These are phyloP conservation scores for Delphinapterus leucas DNA, from an alignment of 2,113 vertebrate species.

Conservation along the genomic window DNA sequence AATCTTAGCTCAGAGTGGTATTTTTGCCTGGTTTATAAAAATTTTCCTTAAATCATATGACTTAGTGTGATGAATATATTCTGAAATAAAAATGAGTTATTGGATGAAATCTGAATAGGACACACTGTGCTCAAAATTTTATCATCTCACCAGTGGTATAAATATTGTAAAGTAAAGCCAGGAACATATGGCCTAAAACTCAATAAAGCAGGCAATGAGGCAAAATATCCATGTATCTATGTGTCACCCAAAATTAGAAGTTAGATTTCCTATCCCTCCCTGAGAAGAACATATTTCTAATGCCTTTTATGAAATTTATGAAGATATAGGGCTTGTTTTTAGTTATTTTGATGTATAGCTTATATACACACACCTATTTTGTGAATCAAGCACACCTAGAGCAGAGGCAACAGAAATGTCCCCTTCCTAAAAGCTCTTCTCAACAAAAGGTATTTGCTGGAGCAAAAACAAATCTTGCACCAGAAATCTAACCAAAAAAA, in stretches of 20 bases:
- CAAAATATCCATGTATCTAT: constrained; percentile 24
- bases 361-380: neutral
- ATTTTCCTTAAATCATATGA: constrained; percentile 37
- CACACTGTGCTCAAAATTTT: constrained; percentile 65
- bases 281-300: constrained; percentile 36
- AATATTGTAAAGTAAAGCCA: constrained; percentile 73
- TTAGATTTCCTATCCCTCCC: neutral
- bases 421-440: neutral
- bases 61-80: constrained; percentile 49
- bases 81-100: constrained; percentile 73
- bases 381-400: neutral
- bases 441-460: neutral
- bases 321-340: neutral
- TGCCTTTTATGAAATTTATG: constrained; percentile 2
- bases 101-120: constrained; percentile 70
- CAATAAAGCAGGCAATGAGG: constrained; percentile 18
- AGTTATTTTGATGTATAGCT: neutral
- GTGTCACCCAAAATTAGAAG: constrained; percentile 16
- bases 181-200: constrained; percentile 76
- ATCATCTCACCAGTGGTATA: constrained; percentile 44
- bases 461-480: neutral
- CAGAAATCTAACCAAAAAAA: constrained; percentile 1
- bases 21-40: constrained; percentile 36
- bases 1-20: constrained; percentile 43
- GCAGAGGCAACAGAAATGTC: neutral